phyloP scores from a whole-genome alignment of 2,113 vertebrate genomes.

The Irena cyanogastra region DNA sequence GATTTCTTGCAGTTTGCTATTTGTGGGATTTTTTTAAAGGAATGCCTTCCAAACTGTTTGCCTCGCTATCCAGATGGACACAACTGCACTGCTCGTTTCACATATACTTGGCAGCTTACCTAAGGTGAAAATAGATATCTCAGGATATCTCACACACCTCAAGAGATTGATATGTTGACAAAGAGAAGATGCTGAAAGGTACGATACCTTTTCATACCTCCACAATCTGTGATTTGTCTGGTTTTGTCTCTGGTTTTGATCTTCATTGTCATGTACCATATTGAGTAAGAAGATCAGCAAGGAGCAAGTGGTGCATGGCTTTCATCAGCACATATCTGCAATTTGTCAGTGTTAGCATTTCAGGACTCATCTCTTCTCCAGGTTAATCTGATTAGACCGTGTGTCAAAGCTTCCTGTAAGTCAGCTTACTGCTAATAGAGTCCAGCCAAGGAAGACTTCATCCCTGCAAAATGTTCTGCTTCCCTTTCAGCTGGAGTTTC shows the following conservation, averaged over 20 bases:
- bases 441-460: background rate
- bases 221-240: background rate
- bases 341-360: background rate
- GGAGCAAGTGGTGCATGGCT: background rate
- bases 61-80: background rate
- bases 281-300: background rate
- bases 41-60: background rate
- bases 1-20: background rate
- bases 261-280: background rate
- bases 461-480: background rate
- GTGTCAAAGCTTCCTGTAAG: background rate
- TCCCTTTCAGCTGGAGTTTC: background rate
- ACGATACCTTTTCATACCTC: background rate
- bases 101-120: background rate
- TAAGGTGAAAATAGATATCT: constrained; percentile 33
- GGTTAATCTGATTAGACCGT: constrained; percentile 21
- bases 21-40: background rate
- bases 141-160: background rate
- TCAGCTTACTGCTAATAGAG: background rate
- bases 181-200: constrained; percentile 4
- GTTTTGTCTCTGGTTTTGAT: background rate
- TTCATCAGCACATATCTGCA: background rate
- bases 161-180: constrained; percentile 11
- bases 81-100: background rate
- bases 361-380: background rate